phyloP scores from a whole-genome alignment of 2,113 vertebrate genomes.

The Cyanoramphus novaezelandiae region DNA sequence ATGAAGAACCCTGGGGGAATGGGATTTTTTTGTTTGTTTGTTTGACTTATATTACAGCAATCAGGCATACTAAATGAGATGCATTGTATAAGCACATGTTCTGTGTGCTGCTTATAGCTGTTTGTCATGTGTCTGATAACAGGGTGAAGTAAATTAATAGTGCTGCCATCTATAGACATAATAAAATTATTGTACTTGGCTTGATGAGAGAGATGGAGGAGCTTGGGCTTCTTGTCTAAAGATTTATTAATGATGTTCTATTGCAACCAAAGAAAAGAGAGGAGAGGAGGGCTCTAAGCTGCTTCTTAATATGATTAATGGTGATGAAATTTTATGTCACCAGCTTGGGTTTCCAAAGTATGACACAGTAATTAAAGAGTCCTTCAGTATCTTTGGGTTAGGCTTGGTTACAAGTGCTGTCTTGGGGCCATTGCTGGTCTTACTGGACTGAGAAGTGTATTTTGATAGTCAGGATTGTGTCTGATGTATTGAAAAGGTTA shows the following conservation, averaged over 20 bases:
- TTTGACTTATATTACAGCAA: conserved; percentile 27
- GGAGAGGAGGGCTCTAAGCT: neutral
- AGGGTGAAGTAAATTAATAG: neutral
- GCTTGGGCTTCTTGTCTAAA: neutral
- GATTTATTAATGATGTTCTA: neutral
- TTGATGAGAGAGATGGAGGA: neutral
- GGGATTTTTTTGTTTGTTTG: neutral
- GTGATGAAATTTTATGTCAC: neutral
- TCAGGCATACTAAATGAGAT: conserved; percentile 5
- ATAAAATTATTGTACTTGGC: neutral
- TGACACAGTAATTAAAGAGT: neutral
- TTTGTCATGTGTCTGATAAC: conserved; percentile 10
- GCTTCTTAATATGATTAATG: neutral
- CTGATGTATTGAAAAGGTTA: neutral
- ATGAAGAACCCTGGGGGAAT: conserved; percentile 20
- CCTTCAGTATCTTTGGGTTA: neutral
- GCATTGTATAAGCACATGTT: neutral
- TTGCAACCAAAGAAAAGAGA: neutral
- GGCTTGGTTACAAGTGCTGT: neutral
- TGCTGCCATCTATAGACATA: neutral
- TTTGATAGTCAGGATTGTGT: neutral
- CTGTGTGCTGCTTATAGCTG: neutral
- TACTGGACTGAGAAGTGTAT: neutral
- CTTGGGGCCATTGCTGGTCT: neutral
- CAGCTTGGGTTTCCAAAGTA: neutral